Percentiles rank a stretch among this genome's conserved stretches.
Evolutionary conservation across 2,797 vertebrate species (phyloP).

Genomic region (Vultur gryphus): DNA sequence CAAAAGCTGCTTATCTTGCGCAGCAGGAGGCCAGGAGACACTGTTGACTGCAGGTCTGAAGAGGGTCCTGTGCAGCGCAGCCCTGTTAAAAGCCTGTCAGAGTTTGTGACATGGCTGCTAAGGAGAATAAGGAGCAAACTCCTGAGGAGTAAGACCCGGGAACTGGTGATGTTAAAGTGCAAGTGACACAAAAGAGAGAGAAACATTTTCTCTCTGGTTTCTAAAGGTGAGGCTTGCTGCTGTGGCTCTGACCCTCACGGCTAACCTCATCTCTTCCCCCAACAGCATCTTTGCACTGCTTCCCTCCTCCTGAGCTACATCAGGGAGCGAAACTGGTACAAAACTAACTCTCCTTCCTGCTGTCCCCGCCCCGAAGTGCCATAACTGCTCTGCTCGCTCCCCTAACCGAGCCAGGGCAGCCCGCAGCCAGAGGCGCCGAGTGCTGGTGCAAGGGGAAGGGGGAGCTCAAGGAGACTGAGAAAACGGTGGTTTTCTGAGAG

Average conservation of each 20-base stretch:
- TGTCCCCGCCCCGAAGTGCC: not conserved
- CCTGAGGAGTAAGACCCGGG: not conserved
- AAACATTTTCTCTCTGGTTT: not conserved
- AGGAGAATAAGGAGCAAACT: not conserved
- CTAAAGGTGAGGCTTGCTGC: not conserved
- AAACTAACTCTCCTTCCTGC: not conserved
- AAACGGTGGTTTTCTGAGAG: not conserved
- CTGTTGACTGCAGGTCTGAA: not conserved
- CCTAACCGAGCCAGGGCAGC: not conserved
- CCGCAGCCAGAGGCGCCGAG: fast-evolving
- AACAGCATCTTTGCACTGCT: not conserved
- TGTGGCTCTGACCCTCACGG: fast-evolving
- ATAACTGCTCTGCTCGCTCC: not conserved
- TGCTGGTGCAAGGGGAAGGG: not conserved
- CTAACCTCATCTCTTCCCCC: not conserved
- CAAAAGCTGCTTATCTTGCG: not conserved
- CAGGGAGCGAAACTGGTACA: not conserved
- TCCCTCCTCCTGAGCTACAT: not conserved
- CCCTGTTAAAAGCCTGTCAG: not conserved
- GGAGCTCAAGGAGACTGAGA: not conserved
- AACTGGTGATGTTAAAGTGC: not conserved
- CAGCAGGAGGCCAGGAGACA: not conserved
- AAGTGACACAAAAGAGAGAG: not conserved
- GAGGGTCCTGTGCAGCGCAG: not conserved
- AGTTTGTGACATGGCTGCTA: not conserved